Conservation (phyloP, 2,113 vertebrate genomes). For the Paraplagusia blochii region DNA sequence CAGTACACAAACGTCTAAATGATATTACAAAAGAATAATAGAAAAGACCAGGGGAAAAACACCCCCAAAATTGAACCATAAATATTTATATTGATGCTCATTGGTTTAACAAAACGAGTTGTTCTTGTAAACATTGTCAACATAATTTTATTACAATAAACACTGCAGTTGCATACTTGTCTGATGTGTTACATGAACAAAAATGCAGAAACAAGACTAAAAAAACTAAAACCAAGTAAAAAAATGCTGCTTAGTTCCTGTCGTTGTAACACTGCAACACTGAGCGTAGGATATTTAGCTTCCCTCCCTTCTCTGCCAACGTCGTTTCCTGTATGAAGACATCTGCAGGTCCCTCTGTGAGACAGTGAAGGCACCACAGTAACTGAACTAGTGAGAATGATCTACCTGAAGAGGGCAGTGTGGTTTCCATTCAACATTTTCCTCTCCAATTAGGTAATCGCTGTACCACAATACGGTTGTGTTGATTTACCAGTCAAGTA, state of each 20-base stretch:
- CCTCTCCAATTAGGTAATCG: constrained; percentile 2
- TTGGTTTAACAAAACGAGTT: constrained; percentile 69
- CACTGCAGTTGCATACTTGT: constrained; percentile 66
- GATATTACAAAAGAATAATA: constrained; percentile 73
- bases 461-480: constrained; percentile 8
- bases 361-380: constrained; percentile 12
- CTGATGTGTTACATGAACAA: constrained; percentile 53
- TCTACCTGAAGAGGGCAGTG: not conserved
- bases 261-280: constrained; percentile 47
- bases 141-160: constrained; percentile 63
- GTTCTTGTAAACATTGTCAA: constrained; percentile 75
- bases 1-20: constrained; percentile 70
- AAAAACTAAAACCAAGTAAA: constrained; percentile 57
- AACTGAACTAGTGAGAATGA: not conserved
- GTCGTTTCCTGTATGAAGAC: not conserved
- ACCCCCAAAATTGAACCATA: constrained; percentile 69
- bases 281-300: constrained; percentile 17
- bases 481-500: not conserved
- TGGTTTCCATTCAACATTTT: no score
- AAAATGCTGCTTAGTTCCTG: constrained; percentile 44
- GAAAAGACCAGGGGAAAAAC: constrained; percentile 59
- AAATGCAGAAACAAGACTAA: constrained; percentile 56
- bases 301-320: constrained; percentile 4
- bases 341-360: not conserved
- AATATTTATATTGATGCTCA: constrained; percentile 70